A percentile compares a stretch with the other conserved stretches of the same genome.
Conservation (phyloP, 2,797 vertebrate genomes). For the Neopelma chrysocephalum region DNA sequence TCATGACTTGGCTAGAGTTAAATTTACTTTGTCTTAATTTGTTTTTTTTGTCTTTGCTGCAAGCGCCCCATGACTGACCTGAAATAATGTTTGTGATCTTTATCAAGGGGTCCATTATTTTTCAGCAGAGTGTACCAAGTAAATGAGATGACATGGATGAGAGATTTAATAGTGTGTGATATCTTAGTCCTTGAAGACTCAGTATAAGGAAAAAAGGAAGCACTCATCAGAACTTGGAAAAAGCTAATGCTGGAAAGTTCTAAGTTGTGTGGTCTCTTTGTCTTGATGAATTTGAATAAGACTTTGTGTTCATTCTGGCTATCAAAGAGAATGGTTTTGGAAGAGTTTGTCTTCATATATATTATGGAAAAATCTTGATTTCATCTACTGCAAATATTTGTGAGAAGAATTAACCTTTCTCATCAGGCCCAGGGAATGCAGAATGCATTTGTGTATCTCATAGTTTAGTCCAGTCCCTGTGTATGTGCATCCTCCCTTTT, state of each 20-base stretch:
- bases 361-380: background rate
- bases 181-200: background rate
- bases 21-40: background rate
- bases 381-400: background rate
- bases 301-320: background rate
- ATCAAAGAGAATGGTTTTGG: background rate
- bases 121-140: background rate
- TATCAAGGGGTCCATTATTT: background rate
- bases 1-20: background rate
- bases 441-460: background rate
- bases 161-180: background rate
- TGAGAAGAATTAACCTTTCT: background rate
- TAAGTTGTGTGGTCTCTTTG: background rate
- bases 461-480: background rate
- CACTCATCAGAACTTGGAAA: background rate
- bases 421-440: background rate
- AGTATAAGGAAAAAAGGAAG: background rate
- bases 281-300: background rate
- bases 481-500: background rate
- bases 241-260: background rate
- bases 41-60: background rate
- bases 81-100: background rate
- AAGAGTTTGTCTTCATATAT: background rate
- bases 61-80: background rate
- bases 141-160: background rate